Evolutionary conservation across 2,888 invertebrate genomes (phyloP).

Genomic region (Ornithoptera priamus): DNA sequence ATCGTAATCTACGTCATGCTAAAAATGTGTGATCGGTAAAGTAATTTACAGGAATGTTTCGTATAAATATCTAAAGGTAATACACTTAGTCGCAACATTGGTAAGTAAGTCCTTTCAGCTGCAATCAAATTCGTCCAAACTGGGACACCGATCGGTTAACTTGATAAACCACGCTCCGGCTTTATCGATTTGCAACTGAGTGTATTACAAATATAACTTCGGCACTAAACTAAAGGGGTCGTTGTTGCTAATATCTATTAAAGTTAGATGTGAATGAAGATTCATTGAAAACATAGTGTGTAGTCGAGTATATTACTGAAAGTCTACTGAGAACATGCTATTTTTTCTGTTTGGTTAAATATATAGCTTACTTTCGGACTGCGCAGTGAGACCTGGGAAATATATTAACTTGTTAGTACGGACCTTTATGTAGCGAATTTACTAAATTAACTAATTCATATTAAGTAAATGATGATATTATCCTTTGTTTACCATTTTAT

Average conservation of each 20-base stretch:
- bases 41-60: background rate
- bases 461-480: background rate
- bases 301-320: slow-evolving; percentile 29
- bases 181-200: slow-evolving; percentile 55
- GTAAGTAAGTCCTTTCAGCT: slow-evolving; percentile 4
- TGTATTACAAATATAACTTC: slow-evolving; percentile 44
- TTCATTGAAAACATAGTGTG: slow-evolving; percentile 20
- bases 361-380: slow-evolving; percentile 75
- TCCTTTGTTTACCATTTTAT: background rate
- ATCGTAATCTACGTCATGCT: slow-evolving; percentile 23
- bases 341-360: slow-evolving; percentile 38
- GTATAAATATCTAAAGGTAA: slow-evolving; percentile 18
- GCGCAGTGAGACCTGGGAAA: slow-evolving; percentile 77
- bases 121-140: slow-evolving; percentile 31
- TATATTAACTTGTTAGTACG: slow-evolving; percentile 66
- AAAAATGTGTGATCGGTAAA: slow-evolving; percentile 9
- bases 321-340: slow-evolving; percentile 60
- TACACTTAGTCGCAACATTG: slow-evolving; percentile 23
- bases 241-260: slow-evolving; percentile 19
- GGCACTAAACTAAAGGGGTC: slow-evolving; percentile 16
- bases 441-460: background rate
- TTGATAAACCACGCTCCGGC: slow-evolving; percentile 26
- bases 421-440: background rate
- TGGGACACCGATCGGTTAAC: slow-evolving; percentile 34
- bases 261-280: slow-evolving; percentile 24